Evolutionary conservation across 2,888 invertebrate genomes (phyloP).

Genomic region (Drosophila anceps): DNA sequence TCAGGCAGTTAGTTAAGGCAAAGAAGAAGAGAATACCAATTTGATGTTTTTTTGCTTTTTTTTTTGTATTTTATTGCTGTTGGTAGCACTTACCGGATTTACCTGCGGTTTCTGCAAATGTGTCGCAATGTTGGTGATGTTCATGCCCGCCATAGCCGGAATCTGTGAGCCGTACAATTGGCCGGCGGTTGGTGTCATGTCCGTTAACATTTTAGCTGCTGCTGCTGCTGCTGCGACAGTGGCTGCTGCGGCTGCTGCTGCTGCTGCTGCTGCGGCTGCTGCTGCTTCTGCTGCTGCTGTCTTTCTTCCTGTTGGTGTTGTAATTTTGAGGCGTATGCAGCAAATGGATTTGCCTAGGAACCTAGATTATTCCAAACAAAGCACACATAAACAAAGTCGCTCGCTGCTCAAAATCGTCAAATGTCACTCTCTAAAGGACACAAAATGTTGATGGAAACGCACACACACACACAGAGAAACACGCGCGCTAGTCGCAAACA

Average conservation of each 20-base stretch:
- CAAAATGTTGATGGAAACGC: slow-evolving; percentile 25
- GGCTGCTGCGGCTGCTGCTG: slow-evolving; percentile 18
- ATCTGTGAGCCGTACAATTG: slow-evolving; percentile 88
- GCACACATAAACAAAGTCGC: slow-evolving; percentile 27
- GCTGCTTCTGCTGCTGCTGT: slow-evolving; percentile 31
- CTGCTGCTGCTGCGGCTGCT: slow-evolving; percentile 33
- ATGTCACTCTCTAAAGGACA: slow-evolving; percentile 37
- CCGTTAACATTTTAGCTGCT: slow-evolving; percentile 86
- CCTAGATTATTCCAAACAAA: slow-evolving; percentile 24
- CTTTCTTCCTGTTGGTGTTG: slow-evolving; percentile 48
- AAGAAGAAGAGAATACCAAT: too few relatives aligned
- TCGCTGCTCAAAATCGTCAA: background rate
- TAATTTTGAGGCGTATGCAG: slow-evolving; percentile 71
- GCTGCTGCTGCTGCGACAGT: slow-evolving; percentile 31
- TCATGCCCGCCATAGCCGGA: slow-evolving; percentile 87
- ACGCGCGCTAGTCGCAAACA: slow-evolving; percentile 49
- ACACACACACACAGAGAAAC: slow-evolving; percentile 24
- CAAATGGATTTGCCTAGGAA: slow-evolving; percentile 46
- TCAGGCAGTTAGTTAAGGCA: too few relatives aligned
- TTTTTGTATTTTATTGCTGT: too few relatives aligned
- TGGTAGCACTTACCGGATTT: slow-evolving; percentile 84
- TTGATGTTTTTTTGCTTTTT: too few relatives aligned
- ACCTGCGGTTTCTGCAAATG: slow-evolving; percentile 86
- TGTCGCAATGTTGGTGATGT: slow-evolving; percentile 86
- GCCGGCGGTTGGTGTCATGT: slow-evolving; percentile 88